These are phyloP conservation scores for Neelides folsomi DNA, from an alignment of 2,888 invertebrate species.

Conservation along the genomic window DNA sequence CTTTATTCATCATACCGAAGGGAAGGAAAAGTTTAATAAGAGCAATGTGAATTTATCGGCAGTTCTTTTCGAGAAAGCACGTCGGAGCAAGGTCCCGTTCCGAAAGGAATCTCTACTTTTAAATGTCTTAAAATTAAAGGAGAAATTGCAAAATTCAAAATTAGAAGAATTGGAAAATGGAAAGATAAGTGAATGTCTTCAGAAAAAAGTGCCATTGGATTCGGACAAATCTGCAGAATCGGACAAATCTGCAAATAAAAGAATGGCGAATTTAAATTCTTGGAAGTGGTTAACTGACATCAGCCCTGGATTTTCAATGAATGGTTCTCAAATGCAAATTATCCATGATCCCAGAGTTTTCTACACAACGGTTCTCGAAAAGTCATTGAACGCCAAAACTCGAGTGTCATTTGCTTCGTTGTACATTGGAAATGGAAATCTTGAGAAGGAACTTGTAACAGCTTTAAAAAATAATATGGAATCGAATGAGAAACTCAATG, in stretches of 20 bases:
- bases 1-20: too few species aligned
- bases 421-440: conserved; percentile 76
- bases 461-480: conserved; percentile 49
- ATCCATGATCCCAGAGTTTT: conserved; percentile 63
- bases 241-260: not conserved
- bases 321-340: conserved; percentile 49
- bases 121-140: too few species aligned
- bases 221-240: too few species aligned
- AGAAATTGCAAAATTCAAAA: too few species aligned
- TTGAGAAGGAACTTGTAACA: conserved; percentile 63
- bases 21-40: too few species aligned
- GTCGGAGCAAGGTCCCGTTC: too few species aligned
- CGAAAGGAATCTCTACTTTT: too few species aligned
- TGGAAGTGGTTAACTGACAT: conserved; percentile 27
- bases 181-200: too few species aligned
- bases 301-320: conserved; percentile 40
- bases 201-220: too few species aligned
- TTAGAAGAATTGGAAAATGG: too few species aligned
- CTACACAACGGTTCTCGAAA: conserved; percentile 56
- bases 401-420: conserved; percentile 76
- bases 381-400: conserved; percentile 51
- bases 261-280: conserved; percentile 4
- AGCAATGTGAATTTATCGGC: too few species aligned
- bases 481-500: conserved; percentile 46
- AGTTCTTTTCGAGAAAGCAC: too few species aligned